Conservation (phyloP, 2,888 invertebrate genomes). For the Brachylomia viminalis region DNA sequence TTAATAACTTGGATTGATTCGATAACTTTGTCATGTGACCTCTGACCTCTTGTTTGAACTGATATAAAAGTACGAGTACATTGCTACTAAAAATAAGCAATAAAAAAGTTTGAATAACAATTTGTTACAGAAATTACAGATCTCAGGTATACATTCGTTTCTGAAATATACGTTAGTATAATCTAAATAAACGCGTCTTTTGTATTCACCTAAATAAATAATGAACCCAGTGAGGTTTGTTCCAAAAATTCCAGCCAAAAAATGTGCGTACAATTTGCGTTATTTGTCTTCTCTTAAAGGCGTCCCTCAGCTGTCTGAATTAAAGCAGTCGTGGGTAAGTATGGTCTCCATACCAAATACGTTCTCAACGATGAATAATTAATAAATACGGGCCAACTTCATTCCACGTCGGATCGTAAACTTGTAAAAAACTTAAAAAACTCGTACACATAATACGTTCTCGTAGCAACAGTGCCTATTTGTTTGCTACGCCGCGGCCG, state of each 20-base stretch:
- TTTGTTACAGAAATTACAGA: constrained; percentile 17
- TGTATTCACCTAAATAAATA: constrained; percentile 29
- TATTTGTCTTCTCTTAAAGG: constrained; percentile 53
- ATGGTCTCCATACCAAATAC: constrained; percentile 57
- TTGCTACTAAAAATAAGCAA: constrained; percentile 11
- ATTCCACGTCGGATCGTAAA: constrained; percentile 24
- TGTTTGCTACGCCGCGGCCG: constrained; percentile 51
- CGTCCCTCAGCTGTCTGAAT: constrained; percentile 44
- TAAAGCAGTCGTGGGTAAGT: constrained; percentile 52
- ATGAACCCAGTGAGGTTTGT: constrained; percentile 23
- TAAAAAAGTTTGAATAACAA: not conserved
- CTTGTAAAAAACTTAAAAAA: constrained; percentile 36
- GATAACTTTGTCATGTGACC: constrained; percentile 32
- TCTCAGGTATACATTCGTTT: constrained; percentile 1
- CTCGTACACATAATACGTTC: constrained; percentile 16
- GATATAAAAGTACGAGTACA: constrained; percentile 13
- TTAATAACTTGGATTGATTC: constrained; percentile 1
- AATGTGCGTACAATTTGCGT: constrained; percentile 35
- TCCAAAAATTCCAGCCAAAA: constrained; percentile 26
- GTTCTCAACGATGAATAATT: constrained; percentile 54
- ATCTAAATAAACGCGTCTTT: constrained; percentile 21
- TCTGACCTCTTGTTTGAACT: not conserved
- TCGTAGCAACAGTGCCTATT: constrained; percentile 41
- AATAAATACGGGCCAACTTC: constrained; percentile 36
- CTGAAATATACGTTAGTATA: constrained; percentile 21